Conservation (phyloP, 2,888 invertebrate genomes). For the Parasteatoda lunata region DNA sequence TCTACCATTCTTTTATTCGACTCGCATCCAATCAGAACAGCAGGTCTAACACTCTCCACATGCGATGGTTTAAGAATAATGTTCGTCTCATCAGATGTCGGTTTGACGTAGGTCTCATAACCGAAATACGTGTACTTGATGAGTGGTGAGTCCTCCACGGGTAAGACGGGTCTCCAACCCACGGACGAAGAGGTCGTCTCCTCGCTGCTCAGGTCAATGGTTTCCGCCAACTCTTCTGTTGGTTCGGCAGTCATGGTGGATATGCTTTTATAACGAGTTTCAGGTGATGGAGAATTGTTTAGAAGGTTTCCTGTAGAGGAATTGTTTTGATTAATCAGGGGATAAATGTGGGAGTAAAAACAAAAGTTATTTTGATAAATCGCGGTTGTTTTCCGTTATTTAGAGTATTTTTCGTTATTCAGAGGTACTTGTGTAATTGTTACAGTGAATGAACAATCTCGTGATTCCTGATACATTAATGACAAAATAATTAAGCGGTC, state of each 20-base stretch:
- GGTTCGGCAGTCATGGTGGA: conserved; percentile 51
- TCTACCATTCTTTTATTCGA: conserved; percentile 33
- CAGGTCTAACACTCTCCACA: neutral
- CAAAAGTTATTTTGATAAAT: no score
- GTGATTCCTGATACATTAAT: no score
- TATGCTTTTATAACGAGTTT: conserved; percentile 32
- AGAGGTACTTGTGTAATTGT: no score
- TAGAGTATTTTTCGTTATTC: no score
- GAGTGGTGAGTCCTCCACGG: conserved; percentile 37
- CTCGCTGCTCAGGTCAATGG: conserved; percentile 69
- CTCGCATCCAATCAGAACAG: neutral
- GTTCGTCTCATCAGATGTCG: neutral
- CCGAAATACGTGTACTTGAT: conserved; percentile 66
- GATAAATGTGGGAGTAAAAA: no score
- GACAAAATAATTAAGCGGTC: no score
- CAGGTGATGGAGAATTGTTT: neutral
- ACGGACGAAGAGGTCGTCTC: conserved; percentile 26
- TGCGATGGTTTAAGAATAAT: conserved; percentile 16
- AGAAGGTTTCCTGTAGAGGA: no score
- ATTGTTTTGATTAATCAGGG: no score
- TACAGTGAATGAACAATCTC: no score
- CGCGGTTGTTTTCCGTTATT: no score
- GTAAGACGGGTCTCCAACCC: conserved; percentile 27
- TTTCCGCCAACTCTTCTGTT: conserved; percentile 54
- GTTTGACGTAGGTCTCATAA: conserved; percentile 61